Evolutionary conservation across 1,140 invertebrate genomes (phyloP), one percentile per base, ranked within the genome.

Genomic region (Caerostris extrusa): DNA sequence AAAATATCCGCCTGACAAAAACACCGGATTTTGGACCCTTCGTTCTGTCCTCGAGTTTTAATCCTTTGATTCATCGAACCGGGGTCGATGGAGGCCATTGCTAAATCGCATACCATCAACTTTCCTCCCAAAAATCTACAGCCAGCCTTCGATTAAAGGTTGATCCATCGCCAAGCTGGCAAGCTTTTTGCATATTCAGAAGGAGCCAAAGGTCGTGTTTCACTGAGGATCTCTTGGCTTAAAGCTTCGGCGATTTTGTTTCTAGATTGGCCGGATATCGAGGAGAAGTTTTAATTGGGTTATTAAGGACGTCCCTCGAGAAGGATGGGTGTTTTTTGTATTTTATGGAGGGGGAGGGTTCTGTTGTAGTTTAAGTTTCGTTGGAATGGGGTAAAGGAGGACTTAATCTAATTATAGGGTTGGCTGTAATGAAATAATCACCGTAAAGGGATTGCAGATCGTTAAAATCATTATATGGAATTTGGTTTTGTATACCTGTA

Each of bases 381-480:
- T 34, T 12, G 10, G 71, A 53, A 50, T 50, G 0, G 5, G 69
- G 61, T 7, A 71, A 64, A 64, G 2, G 53, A 17, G 55, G 17
- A n/a, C 7, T 10, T 83, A 57, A 58, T 58, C 6, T 83, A 83
- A 83, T 83, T 57, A 83, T 7, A 19, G 34, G 56, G 17, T 83
- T 83, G n/a, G 6, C 57, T 83, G 12, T 83, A 83, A 83, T 83
- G 82, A 83, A 83, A 83, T 83, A 83, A 83, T 83, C 82, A 58
- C 56, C 19, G 6, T 83, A 83, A 83, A 55, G 19, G 55, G 55
- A 83, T 83, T 83, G 12, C 3, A 83, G 82, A 58, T 57, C 82
- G 56, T 83, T 83, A 83, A 83, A 58, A 83, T 83, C 55, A 58
- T 83, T 83, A 58, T 55, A 58, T 55, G 82, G 19, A 19, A 56